Evolutionary conservation across 2,797 vertebrate species (phyloP).

Genomic region (Anniella stebbinsi): DNA sequence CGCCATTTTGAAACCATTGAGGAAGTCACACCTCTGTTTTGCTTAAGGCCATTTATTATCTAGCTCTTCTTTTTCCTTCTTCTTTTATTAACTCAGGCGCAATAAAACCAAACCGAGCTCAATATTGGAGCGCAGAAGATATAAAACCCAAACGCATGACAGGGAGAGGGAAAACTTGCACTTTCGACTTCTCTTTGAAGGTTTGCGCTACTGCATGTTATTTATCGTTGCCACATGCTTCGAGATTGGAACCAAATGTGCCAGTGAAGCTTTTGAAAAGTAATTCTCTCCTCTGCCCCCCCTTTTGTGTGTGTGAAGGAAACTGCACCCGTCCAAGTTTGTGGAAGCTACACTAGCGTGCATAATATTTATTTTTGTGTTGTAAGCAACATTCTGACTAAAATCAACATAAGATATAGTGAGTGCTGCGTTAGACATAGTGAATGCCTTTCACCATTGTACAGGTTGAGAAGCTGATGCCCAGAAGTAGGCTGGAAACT

Average conservation of each 20-base stretch:
- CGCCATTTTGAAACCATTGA: background rate
- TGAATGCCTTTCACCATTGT: background rate
- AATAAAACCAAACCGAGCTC: constrained; percentile 77
- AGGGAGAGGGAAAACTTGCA: constrained; percentile 72
- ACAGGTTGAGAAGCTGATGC: background rate
- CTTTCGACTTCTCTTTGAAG: constrained; percentile 83
- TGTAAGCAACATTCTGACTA: background rate
- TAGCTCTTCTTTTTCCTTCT: background rate
- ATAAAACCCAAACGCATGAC: constrained; percentile 75
- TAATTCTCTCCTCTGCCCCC: too few relatives aligned
- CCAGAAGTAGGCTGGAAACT: background rate
- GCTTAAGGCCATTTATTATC: constrained; percentile 41
- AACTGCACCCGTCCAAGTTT: background rate
- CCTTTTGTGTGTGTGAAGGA: background rate
- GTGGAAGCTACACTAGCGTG: background rate
- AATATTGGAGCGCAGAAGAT: constrained; percentile 62
- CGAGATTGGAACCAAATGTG: constrained; percentile 80
- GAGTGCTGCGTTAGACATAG: background rate
- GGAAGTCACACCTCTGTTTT: constrained; percentile 55
- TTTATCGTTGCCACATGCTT: constrained; percentile 79
- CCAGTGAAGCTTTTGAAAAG: constrained; percentile 55
- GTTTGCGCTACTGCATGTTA: constrained; percentile 69
- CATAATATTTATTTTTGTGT: too few relatives aligned
- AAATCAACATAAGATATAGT: background rate
- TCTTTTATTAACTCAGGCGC: constrained; percentile 74